Conservation (phyloP, 1,140 invertebrate genomes). For the Meloidogyne floridensis region DNA sequence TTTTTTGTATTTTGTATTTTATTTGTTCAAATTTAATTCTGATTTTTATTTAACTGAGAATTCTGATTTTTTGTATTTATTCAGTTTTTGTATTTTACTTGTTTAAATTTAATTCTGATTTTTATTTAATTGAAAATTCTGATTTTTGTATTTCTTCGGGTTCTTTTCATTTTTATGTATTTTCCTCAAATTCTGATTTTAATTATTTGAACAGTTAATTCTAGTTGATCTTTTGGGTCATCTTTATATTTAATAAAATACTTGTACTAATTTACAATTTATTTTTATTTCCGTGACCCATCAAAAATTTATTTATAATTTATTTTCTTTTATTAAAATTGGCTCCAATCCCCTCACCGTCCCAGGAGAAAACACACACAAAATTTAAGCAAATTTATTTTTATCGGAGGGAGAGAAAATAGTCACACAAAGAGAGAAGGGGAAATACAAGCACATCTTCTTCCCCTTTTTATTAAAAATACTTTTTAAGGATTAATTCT, state of each 20-base stretch:
- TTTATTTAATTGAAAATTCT: no score
- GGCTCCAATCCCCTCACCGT: neutral
- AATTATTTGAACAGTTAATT: neutral
- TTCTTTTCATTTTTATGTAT: neutral
- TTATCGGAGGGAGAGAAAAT: neutral
- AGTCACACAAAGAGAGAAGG: no score
- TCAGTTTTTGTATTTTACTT: no score
- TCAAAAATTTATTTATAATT: neutral
- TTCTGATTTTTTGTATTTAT: no score
- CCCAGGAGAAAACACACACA: neutral
- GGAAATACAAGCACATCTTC: no score
- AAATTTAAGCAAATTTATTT: slow-evolving; percentile 10
- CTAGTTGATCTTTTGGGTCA: neutral
- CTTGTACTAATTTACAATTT: neutral
- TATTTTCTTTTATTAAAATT: neutral
- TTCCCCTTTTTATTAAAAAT: neutral
- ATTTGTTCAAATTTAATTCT: no score
- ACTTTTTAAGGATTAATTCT: neutral
- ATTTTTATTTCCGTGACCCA: neutral
- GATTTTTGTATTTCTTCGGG: no score
- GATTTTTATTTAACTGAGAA: no score
- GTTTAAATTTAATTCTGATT: no score
- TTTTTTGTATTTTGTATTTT: no score
- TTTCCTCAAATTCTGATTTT: neutral
- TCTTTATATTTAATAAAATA: neutral